Evolutionary conservation across 2,888 invertebrate species (phyloP).

Genomic region (Rhagonycha fulva): DNA sequence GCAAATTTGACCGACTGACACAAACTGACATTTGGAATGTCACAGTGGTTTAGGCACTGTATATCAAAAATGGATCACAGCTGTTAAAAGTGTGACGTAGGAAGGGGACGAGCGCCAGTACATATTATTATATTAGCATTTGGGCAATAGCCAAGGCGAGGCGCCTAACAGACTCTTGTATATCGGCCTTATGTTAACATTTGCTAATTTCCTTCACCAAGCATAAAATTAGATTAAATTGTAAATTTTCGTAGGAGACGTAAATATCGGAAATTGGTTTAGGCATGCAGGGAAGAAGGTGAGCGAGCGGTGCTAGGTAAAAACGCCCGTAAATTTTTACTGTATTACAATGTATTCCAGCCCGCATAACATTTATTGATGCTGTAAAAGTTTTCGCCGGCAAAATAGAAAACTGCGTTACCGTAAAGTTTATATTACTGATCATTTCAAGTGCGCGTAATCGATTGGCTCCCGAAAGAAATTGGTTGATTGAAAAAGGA

Average conservation of each 20-base stretch:
- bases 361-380: not conserved
- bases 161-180: not conserved
- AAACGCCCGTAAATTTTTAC: not conserved
- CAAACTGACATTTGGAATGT: no score
- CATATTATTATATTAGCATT: not conserved
- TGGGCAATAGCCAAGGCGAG: not conserved
- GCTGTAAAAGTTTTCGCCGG: not conserved
- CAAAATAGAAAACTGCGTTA: not conserved
- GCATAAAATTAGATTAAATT: not conserved
- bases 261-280: not conserved
- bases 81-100: no score
- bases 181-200: not conserved
- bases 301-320: not conserved
- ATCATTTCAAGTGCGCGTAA: not conserved
- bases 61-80: no score
- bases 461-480: not conserved
- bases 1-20: no score
- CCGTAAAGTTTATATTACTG: not conserved
- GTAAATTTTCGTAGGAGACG: not conserved
- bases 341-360: not conserved
- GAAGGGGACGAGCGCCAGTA: not conserved
- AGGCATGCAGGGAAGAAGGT: not conserved
- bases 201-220: not conserved
- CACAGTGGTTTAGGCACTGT: no score
- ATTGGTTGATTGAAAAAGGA: not conserved